phyloP scores from a whole-genome alignment of 2,888 invertebrate species.

The Lapara coniferarum region DNA sequence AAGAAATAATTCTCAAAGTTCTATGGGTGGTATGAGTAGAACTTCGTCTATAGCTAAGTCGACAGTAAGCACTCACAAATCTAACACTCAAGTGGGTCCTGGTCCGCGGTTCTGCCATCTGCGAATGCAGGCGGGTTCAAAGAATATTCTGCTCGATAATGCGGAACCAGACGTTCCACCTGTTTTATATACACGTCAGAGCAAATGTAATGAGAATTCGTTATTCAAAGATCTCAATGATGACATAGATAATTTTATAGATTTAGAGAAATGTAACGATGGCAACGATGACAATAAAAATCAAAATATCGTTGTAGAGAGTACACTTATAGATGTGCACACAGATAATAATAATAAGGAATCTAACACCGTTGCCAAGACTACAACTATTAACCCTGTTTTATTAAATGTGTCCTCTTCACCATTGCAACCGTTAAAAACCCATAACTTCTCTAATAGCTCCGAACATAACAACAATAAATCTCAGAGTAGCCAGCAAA shows the following conservation, averaged over 20 bases:
- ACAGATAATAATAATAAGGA: slow-evolving; percentile 74
- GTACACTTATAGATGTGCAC: slow-evolving; percentile 76
- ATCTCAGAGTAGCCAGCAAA: slow-evolving; percentile 69
- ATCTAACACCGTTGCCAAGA: slow-evolving; percentile 54
- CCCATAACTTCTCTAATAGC: slow-evolving; percentile 72
- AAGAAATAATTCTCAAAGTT: slow-evolving; percentile 74
- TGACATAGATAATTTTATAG: slow-evolving; percentile 69
- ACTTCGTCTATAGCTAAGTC: slow-evolving; percentile 79
- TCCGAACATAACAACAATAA: slow-evolving; percentile 73
- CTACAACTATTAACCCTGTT: slow-evolving; percentile 69
- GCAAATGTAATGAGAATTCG: slow-evolving; percentile 75
- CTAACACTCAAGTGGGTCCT: slow-evolving; percentile 77
- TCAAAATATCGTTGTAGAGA: slow-evolving; percentile 71
- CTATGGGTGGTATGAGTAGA: slow-evolving; percentile 76
- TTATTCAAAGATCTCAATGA: slow-evolving; percentile 76
- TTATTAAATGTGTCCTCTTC: slow-evolving; percentile 76
- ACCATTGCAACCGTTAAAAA: slow-evolving; percentile 76
- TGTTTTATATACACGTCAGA: slow-evolving; percentile 87
- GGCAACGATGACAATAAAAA: slow-evolving; percentile 57
- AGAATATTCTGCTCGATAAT: slow-evolving; percentile 91
- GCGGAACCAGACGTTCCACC: slow-evolving; percentile 89
- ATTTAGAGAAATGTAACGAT: slow-evolving; percentile 62
- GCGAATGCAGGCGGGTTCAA: slow-evolving; percentile 89
- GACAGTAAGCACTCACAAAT: slow-evolving; percentile 78
- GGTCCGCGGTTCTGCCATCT: slow-evolving; percentile 91